Percentiles rank a stretch among this genome's conserved stretches.
Evolutionary conservation across 2,888 invertebrate species (phyloP).

Genomic region (Zaprionus bogoriensis): DNA sequence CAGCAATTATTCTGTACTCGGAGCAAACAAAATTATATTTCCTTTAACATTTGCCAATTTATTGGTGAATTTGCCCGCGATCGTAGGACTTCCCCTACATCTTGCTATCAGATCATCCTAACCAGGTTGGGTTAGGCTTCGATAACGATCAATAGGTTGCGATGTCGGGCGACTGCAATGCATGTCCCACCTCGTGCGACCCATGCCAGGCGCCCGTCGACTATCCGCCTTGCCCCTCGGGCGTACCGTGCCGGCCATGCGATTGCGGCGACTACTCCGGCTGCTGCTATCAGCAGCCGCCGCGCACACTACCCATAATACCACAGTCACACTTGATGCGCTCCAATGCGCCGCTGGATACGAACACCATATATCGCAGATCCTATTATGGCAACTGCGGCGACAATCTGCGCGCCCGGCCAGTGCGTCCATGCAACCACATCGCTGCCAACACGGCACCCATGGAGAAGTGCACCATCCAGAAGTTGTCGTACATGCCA

Average conservation of each 20-base stretch:
- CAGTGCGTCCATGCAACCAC: slow-evolving; percentile 83
- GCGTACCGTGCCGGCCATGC: slow-evolving; percentile 60
- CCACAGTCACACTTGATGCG: slow-evolving; percentile 83
- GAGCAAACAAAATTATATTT: slow-evolving; percentile 67
- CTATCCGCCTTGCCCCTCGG: slow-evolving; percentile 67
- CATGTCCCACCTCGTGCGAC: slow-evolving; percentile 31
- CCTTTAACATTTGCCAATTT: slow-evolving; percentile 37
- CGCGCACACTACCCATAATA: slow-evolving; percentile 72
- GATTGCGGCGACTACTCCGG: slow-evolving; percentile 72
- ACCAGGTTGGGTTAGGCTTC: neutral
- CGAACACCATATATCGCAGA: slow-evolving; percentile 86
- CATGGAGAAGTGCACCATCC: slow-evolving; percentile 84
- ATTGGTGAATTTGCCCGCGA: neutral
- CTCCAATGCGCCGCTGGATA: slow-evolving; percentile 85
- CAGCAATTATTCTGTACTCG: slow-evolving; percentile 30
- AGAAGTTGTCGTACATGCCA: slow-evolving; percentile 81
- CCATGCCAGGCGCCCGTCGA: slow-evolving; percentile 67
- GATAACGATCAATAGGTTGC: neutral
- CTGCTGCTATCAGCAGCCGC: slow-evolving; percentile 81
- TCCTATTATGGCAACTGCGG: slow-evolving; percentile 85
- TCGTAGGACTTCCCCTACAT: neutral
- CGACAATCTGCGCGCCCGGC: slow-evolving; percentile 80
- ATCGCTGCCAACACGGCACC: slow-evolving; percentile 83
- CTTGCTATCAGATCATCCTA: neutral
- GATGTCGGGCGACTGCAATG: slow-evolving; percentile 20